Conservation (phyloP, 2,113 vertebrate species). For the Harpagus bidentatus region DNA sequence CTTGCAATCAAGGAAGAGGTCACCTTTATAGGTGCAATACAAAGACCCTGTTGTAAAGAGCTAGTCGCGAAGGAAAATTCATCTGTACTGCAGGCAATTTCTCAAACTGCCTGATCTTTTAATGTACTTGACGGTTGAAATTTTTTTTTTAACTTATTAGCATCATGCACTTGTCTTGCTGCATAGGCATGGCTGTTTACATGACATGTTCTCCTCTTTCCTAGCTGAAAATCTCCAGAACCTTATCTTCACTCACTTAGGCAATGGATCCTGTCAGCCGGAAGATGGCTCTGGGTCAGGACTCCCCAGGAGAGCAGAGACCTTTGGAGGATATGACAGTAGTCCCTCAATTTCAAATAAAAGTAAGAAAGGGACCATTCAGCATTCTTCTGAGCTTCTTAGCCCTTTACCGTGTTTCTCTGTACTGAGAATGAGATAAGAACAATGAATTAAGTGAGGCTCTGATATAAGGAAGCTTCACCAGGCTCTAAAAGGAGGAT, state of each 20-base stretch:
- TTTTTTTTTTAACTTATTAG: neutral
- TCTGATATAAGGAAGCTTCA: neutral
- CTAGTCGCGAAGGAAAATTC: neutral
- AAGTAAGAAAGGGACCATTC: slow-evolving; percentile 70
- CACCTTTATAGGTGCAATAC: neutral
- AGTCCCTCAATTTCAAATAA: slow-evolving; percentile 64
- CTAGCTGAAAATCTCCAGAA: slow-evolving; percentile 89
- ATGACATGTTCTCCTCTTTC: neutral
- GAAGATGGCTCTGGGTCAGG: slow-evolving; percentile 65
- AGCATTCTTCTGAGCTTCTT: neutral
- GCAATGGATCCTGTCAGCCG: neutral
- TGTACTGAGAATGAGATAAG: neutral
- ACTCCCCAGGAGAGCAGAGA: slow-evolving; percentile 80
- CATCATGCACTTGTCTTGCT: neutral
- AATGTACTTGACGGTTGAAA: neutral
- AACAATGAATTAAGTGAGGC: neutral
- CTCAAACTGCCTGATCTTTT: neutral
- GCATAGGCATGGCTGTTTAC: neutral
- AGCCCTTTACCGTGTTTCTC: neutral
- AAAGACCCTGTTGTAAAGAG: neutral
- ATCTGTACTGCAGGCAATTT: neutral
- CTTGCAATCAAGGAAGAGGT: neutral
- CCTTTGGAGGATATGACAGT: slow-evolving; percentile 86
- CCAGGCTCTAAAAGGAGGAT: neutral
- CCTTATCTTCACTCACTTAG: slow-evolving; percentile 77